Evolutionary conservation across 2,113 vertebrate species (phyloP).

Genomic region (Oxygymnocypris stewartii): DNA sequence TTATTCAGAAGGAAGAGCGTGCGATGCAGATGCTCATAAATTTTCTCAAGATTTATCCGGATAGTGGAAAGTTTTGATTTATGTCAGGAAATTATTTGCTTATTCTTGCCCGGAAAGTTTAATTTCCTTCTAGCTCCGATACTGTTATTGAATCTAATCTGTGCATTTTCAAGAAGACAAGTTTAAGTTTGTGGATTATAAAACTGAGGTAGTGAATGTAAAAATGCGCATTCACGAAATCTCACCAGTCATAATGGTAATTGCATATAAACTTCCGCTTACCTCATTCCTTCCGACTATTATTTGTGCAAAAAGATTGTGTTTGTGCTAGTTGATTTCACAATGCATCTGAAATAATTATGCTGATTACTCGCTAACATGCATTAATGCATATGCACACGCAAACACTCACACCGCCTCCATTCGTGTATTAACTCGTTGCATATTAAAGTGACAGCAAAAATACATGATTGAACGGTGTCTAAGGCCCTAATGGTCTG

Average conservation of each 20-base stretch:
- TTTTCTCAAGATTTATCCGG: slow-evolving; percentile 21
- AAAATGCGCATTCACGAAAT: neutral
- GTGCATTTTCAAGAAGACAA: neutral
- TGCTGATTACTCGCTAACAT: neutral
- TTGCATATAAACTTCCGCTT: neutral
- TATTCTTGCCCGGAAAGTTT: slow-evolving; percentile 28
- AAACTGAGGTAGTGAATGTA: neutral
- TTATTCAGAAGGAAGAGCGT: slow-evolving; percentile 49
- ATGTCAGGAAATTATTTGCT: slow-evolving; percentile 23
- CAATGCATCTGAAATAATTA: slow-evolving; percentile 11
- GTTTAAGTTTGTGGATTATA: neutral
- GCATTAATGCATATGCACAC: neutral
- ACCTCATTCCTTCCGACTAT: neutral
- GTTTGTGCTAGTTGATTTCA: neutral
- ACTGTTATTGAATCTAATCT: slow-evolving; percentile 19
- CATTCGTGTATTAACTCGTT: neutral
- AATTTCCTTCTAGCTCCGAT: neutral
- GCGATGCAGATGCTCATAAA: slow-evolving; percentile 48
- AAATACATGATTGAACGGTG: neutral
- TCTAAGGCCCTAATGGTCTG: neutral
- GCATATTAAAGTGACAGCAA: slow-evolving; percentile 27
- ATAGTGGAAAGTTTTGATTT: slow-evolving; percentile 27
- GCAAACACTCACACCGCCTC: neutral
- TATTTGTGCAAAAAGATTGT: neutral
- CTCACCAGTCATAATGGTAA: slow-evolving; percentile 14